Conservation (phyloP, 2,113 vertebrate genomes). For the Serilophus lunatus region DNA sequence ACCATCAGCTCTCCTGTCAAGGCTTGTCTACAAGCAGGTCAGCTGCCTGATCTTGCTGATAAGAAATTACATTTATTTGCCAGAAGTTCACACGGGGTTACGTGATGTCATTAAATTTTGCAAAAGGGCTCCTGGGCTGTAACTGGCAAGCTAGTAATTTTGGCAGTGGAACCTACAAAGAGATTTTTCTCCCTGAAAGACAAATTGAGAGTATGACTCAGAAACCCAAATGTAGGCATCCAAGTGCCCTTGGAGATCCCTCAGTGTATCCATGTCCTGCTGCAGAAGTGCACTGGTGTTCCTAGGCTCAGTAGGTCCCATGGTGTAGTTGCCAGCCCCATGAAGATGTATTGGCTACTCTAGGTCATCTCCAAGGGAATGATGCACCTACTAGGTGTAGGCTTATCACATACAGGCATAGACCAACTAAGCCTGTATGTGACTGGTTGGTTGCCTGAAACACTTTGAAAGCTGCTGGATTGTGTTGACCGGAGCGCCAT, state of each 20-base stretch:
- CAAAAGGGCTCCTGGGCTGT: neutral
- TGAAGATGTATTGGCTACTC: neutral
- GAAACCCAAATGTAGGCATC: neutral
- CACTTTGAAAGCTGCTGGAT: neutral
- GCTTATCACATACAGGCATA: neutral
- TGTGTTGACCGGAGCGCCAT: neutral
- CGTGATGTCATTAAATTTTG: neutral
- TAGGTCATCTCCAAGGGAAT: neutral
- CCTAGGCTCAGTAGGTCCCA: fast-evolving
- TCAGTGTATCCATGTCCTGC: neutral
- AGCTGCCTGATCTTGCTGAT: neutral
- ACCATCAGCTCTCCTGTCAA: neutral
- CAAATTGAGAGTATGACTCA: neutral
- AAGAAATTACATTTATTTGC: neutral
- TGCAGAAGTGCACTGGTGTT: neutral
- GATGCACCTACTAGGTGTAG: neutral
- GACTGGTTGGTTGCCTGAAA: neutral
- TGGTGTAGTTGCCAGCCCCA: neutral
- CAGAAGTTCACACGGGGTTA: neutral
- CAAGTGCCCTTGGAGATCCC: neutral
- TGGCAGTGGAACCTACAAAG: neutral
- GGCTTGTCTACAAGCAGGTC: neutral
- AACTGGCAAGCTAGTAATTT: neutral
- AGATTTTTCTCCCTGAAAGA: neutral
- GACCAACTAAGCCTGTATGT: neutral